Conservation (phyloP, 2,113 vertebrate species). For the Corapipo altera region DNA sequence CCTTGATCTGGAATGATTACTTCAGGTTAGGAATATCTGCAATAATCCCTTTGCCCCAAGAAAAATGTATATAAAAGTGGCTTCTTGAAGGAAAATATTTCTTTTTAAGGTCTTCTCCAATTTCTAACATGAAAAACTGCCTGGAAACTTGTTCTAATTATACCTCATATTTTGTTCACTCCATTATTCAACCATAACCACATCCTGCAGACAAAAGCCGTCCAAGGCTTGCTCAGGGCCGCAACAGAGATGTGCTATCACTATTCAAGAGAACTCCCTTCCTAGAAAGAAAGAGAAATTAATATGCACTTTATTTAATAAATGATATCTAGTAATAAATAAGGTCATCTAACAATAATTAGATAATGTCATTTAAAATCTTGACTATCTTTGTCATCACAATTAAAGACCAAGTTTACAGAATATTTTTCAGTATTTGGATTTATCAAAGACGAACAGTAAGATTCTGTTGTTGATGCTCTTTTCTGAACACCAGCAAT, state of each 20-base stretch:
- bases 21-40: background rate
- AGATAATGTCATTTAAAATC: background rate
- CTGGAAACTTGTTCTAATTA: background rate
- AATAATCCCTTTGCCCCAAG: background rate
- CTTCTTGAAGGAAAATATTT: background rate
- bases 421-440: background rate
- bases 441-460: background rate
- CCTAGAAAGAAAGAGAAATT: background rate
- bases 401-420: background rate
- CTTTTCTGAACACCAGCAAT: background rate
- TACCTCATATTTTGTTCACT: background rate
- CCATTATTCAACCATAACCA: background rate
- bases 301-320: background rate
- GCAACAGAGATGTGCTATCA: background rate
- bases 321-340: background rate
- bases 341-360: background rate
- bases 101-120: background rate
- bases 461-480: background rate
- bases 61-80: background rate
- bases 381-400: background rate
- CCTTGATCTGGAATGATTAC: background rate
- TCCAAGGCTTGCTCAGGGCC: background rate
- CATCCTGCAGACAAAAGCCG: background rate
- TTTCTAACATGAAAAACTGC: background rate
- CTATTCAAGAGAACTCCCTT: background rate